A percentile compares a stretch with the other conserved stretches of the same genome.
phyloP scores from a whole-genome alignment of 2,888 invertebrate species.

The Scaptomyza cyrtandrae region DNA sequence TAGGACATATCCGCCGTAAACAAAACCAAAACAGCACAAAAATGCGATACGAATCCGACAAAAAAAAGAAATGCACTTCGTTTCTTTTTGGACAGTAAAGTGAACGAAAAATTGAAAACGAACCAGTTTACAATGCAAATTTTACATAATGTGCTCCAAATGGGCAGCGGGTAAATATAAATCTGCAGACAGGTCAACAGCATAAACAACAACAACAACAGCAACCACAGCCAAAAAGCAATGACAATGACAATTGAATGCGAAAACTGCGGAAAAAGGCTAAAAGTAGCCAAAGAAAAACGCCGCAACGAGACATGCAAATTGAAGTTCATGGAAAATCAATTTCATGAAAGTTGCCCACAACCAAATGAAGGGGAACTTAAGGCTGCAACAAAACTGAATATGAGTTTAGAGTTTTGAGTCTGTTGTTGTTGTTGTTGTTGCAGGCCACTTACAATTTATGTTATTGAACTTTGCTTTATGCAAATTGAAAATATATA shows the following conservation, averaged over 20 bases:
- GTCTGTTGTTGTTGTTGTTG: background rate
- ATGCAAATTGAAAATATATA: slow-evolving; percentile 60
- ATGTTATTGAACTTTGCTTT: slow-evolving; percentile 66
- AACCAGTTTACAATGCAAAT: slow-evolving; percentile 68
- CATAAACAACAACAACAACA: slow-evolving; percentile 44
- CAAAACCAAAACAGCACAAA: slow-evolving; percentile 10
- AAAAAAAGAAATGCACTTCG: slow-evolving; percentile 19
- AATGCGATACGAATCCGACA: slow-evolving; percentile 52
- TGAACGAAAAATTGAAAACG: slow-evolving; percentile 42
- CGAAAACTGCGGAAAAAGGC: slow-evolving; percentile 75
- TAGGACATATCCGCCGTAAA: slow-evolving; percentile 51
- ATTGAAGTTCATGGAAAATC: slow-evolving; percentile 78
- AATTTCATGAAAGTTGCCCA: slow-evolving; percentile 71
- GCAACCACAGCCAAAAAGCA: slow-evolving; percentile 42
- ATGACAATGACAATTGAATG: slow-evolving; percentile 78
- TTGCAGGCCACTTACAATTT: slow-evolving; percentile 50
- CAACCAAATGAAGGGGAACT: slow-evolving; percentile 62
- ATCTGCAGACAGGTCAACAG: slow-evolving; percentile 62
- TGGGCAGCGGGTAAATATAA: slow-evolving; percentile 71
- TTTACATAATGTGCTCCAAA: slow-evolving; percentile 76
- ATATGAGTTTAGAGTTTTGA: slow-evolving; percentile 18
- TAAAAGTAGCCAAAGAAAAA: slow-evolving; percentile 37
- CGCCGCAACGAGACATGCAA: slow-evolving; percentile 44
- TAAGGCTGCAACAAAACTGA: slow-evolving; percentile 14
- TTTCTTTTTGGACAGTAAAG: slow-evolving; percentile 21